These are phyloP conservation scores for Psococerastis gibbosa DNA, from an alignment of 2,888 invertebrate species.

Conservation along the genomic window DNA sequence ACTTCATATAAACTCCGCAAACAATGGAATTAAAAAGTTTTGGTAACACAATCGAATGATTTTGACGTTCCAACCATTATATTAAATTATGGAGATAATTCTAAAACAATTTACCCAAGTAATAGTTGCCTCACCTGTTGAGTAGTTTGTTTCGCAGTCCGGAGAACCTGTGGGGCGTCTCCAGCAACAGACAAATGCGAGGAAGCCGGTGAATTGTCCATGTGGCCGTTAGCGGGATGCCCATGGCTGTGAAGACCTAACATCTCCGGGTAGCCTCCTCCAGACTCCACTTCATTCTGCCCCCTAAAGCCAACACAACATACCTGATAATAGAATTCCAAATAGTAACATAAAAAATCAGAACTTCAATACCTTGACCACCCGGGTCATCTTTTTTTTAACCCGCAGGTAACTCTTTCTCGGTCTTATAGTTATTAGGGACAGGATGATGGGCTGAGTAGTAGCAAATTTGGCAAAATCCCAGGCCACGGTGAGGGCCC, in stretches of 20 bases:
- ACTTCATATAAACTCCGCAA: too few species aligned
- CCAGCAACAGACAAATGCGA: slow-evolving; percentile 30
- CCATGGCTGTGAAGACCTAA: slow-evolving; percentile 17
- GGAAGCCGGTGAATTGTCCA: slow-evolving; percentile 41
- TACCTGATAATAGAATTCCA: slow-evolving; percentile 11
- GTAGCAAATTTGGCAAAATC: too few species aligned
- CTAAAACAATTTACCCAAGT: too few species aligned
- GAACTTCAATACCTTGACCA: too few species aligned
- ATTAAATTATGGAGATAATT: slow-evolving; percentile 6
- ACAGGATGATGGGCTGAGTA: too few species aligned
- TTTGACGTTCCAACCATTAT: not conserved
- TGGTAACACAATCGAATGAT: not conserved
- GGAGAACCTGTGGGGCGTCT: slow-evolving; percentile 34
- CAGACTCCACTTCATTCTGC: slow-evolving; percentile 29
- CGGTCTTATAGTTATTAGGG: too few species aligned
- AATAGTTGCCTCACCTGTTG: too few species aligned
- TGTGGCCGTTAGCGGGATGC: slow-evolving; percentile 42
- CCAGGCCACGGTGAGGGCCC: too few species aligned
- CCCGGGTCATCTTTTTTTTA: too few species aligned
- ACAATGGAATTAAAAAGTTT: not conserved
- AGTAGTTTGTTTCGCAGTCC: slow-evolving; percentile 45
- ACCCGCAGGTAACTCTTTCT: too few species aligned
- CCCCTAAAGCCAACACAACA: slow-evolving; percentile 22
- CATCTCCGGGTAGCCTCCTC: slow-evolving; percentile 23
- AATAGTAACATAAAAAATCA: slow-evolving; percentile 12